These are phyloP conservation scores for Tupiocoris notatus DNA, from an alignment of 2,888 invertebrate genomes.

Conservation along the genomic window DNA sequence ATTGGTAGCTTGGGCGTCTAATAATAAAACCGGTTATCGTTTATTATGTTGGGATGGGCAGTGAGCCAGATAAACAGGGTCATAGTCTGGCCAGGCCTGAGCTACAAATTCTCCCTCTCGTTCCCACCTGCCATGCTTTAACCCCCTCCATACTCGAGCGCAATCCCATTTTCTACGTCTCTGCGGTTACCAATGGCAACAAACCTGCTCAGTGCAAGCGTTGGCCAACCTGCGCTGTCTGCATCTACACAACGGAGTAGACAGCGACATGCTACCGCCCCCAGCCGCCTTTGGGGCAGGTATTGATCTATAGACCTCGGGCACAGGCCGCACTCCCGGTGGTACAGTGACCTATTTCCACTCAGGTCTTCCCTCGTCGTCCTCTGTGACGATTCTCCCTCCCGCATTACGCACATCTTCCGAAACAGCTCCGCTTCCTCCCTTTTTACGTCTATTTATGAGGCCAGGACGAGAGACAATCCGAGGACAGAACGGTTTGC, in stretches of 20 bases:
- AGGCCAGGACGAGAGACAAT: background rate
- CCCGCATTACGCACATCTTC: background rate
- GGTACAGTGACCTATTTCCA: conserved; percentile 35
- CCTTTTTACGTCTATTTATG: background rate
- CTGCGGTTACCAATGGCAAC: no score
- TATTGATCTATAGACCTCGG: conserved; percentile 21
- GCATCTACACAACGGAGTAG: background rate
- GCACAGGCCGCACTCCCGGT: conserved; percentile 1
- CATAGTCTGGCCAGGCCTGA: conserved; percentile 36
- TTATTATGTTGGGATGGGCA: conserved; percentile 39
- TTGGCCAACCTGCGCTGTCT: background rate
- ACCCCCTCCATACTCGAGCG: background rate
- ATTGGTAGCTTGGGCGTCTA: conserved; percentile 9
- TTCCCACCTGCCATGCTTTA: background rate
- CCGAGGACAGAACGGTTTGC: background rate
- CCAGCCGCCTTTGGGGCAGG: background rate
- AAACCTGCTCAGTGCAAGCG: no score
- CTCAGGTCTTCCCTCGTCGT: background rate
- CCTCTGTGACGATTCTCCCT: background rate
- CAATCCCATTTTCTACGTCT: no score
- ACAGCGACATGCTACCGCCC: background rate
- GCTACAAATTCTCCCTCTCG: background rate
- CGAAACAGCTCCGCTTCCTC: background rate
- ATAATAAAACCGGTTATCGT: conserved; percentile 39
- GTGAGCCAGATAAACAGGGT: conserved; percentile 43